Conservation (phyloP, 1,140 invertebrate genomes). For the Aphaenogaster ashmeadi region DNA sequence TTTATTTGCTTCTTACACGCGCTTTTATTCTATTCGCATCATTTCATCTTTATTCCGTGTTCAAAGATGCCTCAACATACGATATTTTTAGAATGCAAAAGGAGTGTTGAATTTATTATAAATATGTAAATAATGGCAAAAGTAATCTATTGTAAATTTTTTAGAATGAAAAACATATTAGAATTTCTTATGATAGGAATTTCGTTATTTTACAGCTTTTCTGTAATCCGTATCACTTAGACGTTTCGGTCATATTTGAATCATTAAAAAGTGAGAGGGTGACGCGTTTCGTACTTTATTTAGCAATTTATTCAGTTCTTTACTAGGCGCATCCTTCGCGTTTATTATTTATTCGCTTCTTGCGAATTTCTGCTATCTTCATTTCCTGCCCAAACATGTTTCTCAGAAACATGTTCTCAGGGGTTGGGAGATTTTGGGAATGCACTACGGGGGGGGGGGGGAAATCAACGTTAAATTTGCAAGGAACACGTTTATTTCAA, state of each 20-base stretch:
- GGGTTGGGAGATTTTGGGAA: conserved; percentile 38
- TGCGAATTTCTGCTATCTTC: conserved; percentile 11
- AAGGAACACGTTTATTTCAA: conserved; percentile 59
- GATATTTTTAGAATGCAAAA: background rate
- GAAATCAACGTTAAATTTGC: conserved; percentile 64
- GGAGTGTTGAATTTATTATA: background rate
- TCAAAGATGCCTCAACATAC: background rate
- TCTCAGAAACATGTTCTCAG: conserved; percentile 1
- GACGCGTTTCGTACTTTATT: conserved; percentile 36
- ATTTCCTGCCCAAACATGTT: conserved; percentile 1
- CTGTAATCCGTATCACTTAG: background rate
- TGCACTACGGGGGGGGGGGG: too few species aligned
- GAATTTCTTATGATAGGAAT: background rate
- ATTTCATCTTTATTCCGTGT: background rate
- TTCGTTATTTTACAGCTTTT: background rate
- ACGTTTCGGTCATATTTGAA: background rate
- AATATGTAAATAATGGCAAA: background rate
- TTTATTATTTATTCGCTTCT: conserved; percentile 39
- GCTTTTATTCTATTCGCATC: background rate
- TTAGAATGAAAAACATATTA: background rate
- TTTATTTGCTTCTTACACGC: background rate
- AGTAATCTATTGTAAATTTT: background rate
- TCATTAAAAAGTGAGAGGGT: background rate
- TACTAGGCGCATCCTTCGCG: background rate
- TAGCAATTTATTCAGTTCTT: conserved; percentile 26